A percentile compares a stretch with the other conserved stretches of the same genome.
Evolutionary conservation across 2,888 invertebrate genomes (phyloP).

Genomic region (Melieria omissa): DNA sequence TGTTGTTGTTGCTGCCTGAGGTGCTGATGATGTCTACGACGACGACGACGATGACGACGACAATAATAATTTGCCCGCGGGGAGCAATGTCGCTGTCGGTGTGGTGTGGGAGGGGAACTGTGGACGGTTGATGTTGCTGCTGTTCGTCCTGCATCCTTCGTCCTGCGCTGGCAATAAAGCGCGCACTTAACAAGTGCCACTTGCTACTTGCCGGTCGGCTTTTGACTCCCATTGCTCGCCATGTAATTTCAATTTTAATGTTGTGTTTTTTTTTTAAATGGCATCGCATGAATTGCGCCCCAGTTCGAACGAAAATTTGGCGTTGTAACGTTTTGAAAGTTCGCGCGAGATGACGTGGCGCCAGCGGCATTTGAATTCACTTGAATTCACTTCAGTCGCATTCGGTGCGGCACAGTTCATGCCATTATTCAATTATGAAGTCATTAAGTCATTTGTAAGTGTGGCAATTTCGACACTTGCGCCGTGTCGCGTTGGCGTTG

Average conservation of each 20-base stretch:
- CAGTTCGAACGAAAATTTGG: conserved; percentile 8
- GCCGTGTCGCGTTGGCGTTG: too few species aligned
- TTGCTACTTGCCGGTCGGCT: neutral
- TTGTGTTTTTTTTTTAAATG: conserved; percentile 21
- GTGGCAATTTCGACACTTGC: conserved; percentile 39
- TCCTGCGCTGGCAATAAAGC: too few species aligned
- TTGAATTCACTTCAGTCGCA: neutral
- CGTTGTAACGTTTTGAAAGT: neutral
- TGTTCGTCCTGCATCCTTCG: too few species aligned
- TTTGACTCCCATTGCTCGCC: neutral
- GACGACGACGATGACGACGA: conserved; percentile 12
- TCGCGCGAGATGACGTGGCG: neutral
- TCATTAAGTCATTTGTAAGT: conserved; percentile 51
- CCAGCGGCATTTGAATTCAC: neutral
- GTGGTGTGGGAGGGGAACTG: too few species aligned
- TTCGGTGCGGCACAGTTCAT: conserved; percentile 32
- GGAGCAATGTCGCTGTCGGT: too few species aligned
- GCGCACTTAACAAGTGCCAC: too few species aligned
- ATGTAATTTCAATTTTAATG: conserved; percentile 29
- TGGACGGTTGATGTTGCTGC: too few species aligned
- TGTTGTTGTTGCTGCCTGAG: neutral
- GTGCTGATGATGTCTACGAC: conserved; percentile 1
- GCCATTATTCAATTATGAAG: conserved; percentile 52
- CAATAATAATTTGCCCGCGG: neutral
- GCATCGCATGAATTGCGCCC: conserved; percentile 20